Conservation (phyloP, 2,888 invertebrate genomes). For the Opisthograptis luteolata region DNA sequence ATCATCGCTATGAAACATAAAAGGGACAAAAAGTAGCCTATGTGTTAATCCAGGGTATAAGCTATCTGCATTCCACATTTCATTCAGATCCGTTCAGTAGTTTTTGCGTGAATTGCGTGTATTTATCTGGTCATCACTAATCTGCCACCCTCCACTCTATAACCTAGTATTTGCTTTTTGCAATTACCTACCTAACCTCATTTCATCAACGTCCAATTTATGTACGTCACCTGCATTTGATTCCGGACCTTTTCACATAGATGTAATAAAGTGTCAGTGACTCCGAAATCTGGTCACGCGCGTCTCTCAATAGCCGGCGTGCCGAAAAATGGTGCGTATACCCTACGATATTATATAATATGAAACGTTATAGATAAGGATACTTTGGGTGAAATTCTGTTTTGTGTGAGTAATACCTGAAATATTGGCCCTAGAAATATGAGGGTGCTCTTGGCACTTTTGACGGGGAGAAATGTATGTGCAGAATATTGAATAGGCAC, state of each 20-base stretch:
- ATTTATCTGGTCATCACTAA: no score
- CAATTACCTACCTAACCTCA: constrained; percentile 1
- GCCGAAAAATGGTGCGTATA: constrained; percentile 49
- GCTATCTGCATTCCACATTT: no score
- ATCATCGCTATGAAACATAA: no score
- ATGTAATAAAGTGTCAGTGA: constrained; percentile 46
- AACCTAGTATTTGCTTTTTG: no score
- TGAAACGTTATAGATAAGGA: constrained; percentile 18
- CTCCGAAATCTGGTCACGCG: constrained; percentile 55
- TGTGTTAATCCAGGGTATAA: no score
- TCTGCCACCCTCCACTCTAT: no score
- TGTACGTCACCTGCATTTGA: constrained; percentile 31
- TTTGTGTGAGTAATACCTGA: constrained; percentile 23
- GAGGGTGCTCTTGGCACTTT: constrained; percentile 4
- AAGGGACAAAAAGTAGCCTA: no score
- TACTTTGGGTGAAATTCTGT: constrained; percentile 13
- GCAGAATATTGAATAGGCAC: not conserved
- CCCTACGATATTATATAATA: constrained; percentile 28
- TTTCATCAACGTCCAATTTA: constrained; percentile 16
- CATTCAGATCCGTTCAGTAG: no score
- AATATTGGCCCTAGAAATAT: constrained; percentile 20
- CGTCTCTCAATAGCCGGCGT: constrained; percentile 41
- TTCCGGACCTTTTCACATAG: constrained; percentile 31
- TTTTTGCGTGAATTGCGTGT: no score
- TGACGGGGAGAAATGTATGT: not conserved